Evolutionary conservation across 2,113 vertebrate genomes (phyloP), one percentile per base, ranked within the genome.

Genomic region (Hemibagrus wyckioides): DNA sequence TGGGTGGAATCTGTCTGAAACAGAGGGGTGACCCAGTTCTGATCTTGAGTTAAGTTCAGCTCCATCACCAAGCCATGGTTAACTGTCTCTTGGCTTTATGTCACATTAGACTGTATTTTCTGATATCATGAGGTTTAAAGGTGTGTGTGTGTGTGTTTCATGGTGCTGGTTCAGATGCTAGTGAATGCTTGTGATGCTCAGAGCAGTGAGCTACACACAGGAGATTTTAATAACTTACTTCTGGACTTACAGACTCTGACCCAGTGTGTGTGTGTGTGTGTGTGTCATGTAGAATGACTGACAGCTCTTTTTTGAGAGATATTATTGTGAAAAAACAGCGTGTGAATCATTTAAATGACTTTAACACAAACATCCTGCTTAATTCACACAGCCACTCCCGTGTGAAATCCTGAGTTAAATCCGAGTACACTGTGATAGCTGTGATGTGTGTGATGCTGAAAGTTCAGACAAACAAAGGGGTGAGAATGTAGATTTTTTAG

Each of bases 291-390:
- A 75, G 71, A 11, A 39, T 21, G 33, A 44, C 71, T 11, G 19
- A 41, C 11, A 75, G 73, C 39, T 73, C 39, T 21, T 36, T 2
- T 11, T 48, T 3, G 11, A 14, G 15, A 13, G 21, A 39, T 23
- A 41, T 21, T 39, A 21, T 75, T 2, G 23, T 41, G 33, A 17
- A 71, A 73, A 75, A 25, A n/a, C 28, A 63, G 28, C n/a, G 14
- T 25, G 3, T 69, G 7, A 52, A 17, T 30, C 25, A 30, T 52
- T 52, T 30, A 19, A 52, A 52, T 15, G 21, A 21, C 44, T n/a
- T n/a, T 50, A 15, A 77, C 73, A 77, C 76, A 52, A 79, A 79
- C 73, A 77, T 54, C n/a, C 76, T 79, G 76, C 48, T 30, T 79
- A 28, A 52, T 79, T 79, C n/a, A 30, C 76, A 79, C 76, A 44